These are phyloP conservation scores for Meiosimyza decipiens DNA, from an alignment of 2,888 invertebrate genomes.

Conservation along the genomic window DNA sequence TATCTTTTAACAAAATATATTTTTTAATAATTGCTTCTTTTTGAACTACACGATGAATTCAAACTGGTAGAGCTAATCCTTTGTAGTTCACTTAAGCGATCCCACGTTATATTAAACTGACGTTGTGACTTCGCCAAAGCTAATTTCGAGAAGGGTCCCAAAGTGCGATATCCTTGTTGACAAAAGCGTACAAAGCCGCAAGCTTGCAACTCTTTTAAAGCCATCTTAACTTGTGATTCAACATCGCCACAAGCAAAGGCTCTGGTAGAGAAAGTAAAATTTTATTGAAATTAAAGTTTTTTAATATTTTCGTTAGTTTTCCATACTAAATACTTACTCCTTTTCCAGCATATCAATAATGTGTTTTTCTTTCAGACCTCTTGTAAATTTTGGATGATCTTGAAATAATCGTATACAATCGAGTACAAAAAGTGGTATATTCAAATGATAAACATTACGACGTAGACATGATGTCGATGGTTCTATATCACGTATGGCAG, in stretches of 20 bases:
- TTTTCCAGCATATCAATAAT: slow-evolving; percentile 59
- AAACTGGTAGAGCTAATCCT: slow-evolving; percentile 50
- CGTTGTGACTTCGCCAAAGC: slow-evolving; percentile 57
- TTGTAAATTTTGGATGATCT: slow-evolving; percentile 59
- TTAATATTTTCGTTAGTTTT: background rate
- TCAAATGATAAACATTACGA: slow-evolving; percentile 58
- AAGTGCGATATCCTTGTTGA: slow-evolving; percentile 59
- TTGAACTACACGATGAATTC: slow-evolving; percentile 38
- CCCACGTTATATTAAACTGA: slow-evolving; percentile 58
- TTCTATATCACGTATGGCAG: slow-evolving; percentile 48
- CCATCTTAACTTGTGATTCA: slow-evolving; percentile 60
- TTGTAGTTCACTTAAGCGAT: slow-evolving; percentile 56
- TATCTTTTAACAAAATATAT: background rate
- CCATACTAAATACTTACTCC: slow-evolving; percentile 53
- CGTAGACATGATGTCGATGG: slow-evolving; percentile 54
- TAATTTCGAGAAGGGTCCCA: slow-evolving; percentile 63
- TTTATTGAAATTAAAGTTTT: background rate
- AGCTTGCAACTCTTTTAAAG: slow-evolving; percentile 55
- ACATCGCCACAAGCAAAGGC: slow-evolving; percentile 61
- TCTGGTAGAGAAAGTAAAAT: slow-evolving; percentile 45
- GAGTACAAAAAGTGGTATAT: slow-evolving; percentile 61
- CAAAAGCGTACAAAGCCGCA: slow-evolving; percentile 58
- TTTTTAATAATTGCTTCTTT: slow-evolving; percentile 28
- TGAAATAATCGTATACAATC: slow-evolving; percentile 63
- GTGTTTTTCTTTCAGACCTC: slow-evolving; percentile 56